Evolutionary conservation across 2,113 vertebrate genomes (phyloP).

Genomic region (Calyptommatus sinebrachiatus): DNA sequence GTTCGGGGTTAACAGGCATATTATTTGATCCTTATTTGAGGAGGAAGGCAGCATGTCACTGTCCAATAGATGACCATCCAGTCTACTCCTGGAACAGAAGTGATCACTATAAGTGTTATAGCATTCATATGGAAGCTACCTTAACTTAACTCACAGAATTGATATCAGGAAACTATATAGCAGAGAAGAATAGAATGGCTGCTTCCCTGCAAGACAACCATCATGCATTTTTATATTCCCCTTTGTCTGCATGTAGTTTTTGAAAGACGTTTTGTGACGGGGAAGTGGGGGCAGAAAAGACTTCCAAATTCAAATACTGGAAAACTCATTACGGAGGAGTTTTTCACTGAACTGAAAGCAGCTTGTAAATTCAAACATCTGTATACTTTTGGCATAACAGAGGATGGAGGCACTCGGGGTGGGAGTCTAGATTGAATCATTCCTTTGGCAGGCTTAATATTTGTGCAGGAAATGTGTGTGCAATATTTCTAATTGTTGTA

Average conservation of each 20-base stretch:
- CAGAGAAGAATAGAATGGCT: no score
- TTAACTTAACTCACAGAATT: neutral
- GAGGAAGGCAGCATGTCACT: no score
- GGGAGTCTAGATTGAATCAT: constrained; percentile 24
- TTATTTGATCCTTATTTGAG: no score
- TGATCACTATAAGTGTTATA: no score
- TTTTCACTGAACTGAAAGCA: neutral
- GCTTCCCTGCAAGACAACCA: neutral
- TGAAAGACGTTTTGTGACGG: neutral
- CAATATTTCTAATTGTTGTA: constrained; percentile 3
- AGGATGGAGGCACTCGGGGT: neutral
- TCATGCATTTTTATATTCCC: neutral
- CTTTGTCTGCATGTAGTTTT: neutral
- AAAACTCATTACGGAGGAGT: neutral
- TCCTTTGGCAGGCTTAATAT: constrained; percentile 22
- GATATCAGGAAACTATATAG: neutral
- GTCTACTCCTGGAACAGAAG: no score
- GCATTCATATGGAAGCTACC: no score
- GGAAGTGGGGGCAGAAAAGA: neutral
- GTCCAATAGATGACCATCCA: no score
- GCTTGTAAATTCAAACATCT: constrained; percentile 18
- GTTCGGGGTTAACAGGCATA: no score
- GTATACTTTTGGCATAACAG: neutral
- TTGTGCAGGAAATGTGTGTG: constrained; percentile 25
- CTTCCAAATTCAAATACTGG: neutral